A percentile compares a stretch with the other conserved stretches of the same genome.
phyloP scores from a whole-genome alignment of 2,797 vertebrate species.

The Tangara arthus region DNA sequence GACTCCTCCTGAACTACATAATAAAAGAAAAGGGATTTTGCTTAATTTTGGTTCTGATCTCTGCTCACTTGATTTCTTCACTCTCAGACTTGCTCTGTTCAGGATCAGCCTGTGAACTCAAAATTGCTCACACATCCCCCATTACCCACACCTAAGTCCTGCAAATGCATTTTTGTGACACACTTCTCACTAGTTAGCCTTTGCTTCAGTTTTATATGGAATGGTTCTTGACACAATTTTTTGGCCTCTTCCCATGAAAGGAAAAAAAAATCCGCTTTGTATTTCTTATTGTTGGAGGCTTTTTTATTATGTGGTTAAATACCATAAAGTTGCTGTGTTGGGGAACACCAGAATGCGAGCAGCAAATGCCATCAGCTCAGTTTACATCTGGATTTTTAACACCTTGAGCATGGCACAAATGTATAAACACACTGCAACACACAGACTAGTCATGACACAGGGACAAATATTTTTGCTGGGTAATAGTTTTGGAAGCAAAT shows the following conservation, averaged over 20 bases:
- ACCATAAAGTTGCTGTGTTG: background rate
- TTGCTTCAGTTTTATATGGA: background rate
- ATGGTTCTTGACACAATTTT: background rate
- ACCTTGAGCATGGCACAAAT: background rate
- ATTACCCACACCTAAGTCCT: background rate
- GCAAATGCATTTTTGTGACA: background rate
- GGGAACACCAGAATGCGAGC: background rate
- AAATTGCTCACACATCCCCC: background rate
- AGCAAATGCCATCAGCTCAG: background rate
- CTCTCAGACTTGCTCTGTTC: slow-evolving; percentile 25
- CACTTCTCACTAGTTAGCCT: background rate
- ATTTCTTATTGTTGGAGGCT: background rate
- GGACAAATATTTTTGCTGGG: background rate
- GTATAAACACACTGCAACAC: background rate
- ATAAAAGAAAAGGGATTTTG: slow-evolving; percentile 65
- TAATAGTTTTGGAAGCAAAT: background rate
- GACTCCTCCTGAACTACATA: slow-evolving; percentile 69
- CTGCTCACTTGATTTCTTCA: slow-evolving; percentile 62
- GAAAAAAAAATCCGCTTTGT: background rate
- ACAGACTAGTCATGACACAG: background rate
- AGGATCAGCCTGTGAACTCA: background rate
- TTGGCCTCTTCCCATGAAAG: background rate
- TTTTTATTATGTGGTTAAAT: background rate
- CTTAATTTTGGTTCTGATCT: slow-evolving; percentile 65
- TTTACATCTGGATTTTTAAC: background rate